Evolutionary conservation across 2,797 vertebrate genomes (phyloP), one percentile per base, ranked within the genome.

Genomic region (Cryptoblepharus egeriae): DNA sequence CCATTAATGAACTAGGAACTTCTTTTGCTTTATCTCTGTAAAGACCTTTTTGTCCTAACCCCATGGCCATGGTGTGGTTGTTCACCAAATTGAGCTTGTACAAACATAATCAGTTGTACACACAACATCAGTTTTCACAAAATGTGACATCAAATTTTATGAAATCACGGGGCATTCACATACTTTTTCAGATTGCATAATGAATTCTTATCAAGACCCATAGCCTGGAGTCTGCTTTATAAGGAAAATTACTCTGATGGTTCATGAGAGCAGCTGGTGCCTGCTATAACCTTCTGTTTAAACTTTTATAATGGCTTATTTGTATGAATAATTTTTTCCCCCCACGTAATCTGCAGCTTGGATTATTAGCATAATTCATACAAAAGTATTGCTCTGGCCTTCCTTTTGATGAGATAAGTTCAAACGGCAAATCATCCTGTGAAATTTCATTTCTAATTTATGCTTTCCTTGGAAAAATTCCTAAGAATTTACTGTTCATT

Each of bases 241-340:
- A 90, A 91, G 93, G 86, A 79, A 92, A 79, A 92, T 20, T 81
- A 82, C 5, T 15, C 9, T 74, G 39, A 74, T 0, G 74, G 63
- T 87, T 76, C 71, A 58, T 11, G 6, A n/a, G n/a, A 37, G 24
- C 71, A 1, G 71, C 61, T 73, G 37, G 30, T 85, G 52, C 15
- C 16, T 82, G 49, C 39, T 13, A 28, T 28, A 86, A 80, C 8
- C 79, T 10, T 11, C 78, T 85, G 81, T 88, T 86, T 74, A 91
- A 69, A 77, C 80, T 89, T 87, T 35, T 83, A 84, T 83, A 87
- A 78, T 73, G 15, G 55, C 75, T 80, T 88, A 76, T 81, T 79
- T 42, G 12, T 42, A 7, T 52, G 35, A 70, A 84, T 89, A 88
- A 74, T 86, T 88, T 55, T 90, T 55, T 90, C 81, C 87, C n/a